A percentile compares a stretch with the other conserved stretches of the same genome.
Conservation (phyloP, 2,797 vertebrate genomes). For the Xiphophorus birchmanni region DNA sequence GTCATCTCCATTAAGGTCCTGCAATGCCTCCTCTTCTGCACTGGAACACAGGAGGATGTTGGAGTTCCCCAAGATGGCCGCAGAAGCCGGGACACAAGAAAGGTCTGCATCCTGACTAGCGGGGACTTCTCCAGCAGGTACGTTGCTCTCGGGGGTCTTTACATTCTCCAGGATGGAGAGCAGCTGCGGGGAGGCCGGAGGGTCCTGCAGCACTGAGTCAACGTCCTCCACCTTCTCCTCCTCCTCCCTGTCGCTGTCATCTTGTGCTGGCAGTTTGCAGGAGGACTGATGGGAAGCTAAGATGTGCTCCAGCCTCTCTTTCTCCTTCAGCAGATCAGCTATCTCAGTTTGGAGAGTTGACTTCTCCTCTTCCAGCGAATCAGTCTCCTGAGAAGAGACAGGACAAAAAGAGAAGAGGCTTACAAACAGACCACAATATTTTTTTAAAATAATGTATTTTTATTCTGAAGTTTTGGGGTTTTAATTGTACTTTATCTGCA, state of each 20-base stretch:
- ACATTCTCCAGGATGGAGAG: slow-evolving; percentile 65
- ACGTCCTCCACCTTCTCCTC: slow-evolving; percentile 64
- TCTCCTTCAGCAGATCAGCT: slow-evolving; percentile 92
- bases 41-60: slow-evolving; percentile 83
- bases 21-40: slow-evolving; percentile 84
- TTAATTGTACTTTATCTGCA: no score
- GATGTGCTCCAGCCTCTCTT: slow-evolving; percentile 92
- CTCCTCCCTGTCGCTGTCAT: slow-evolving; percentile 31
- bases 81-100: slow-evolving; percentile 62
- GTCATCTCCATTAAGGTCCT: slow-evolving; percentile 81
- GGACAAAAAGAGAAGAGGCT: neutral
- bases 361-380: slow-evolving; percentile 92
- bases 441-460: no score
- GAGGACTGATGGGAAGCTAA: slow-evolving; percentile 87
- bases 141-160: slow-evolving; percentile 57
- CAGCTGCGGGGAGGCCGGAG: slow-evolving; percentile 70
- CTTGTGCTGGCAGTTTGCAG: slow-evolving; percentile 83
- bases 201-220: slow-evolving; percentile 82
- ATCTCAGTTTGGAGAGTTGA: slow-evolving; percentile 90
- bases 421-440: neutral
- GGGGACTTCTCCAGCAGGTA: slow-evolving; percentile 42
- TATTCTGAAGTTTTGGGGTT: no score
- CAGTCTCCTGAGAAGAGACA: slow-evolving; percentile 86
- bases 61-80: slow-evolving; percentile 82
- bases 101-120: slow-evolving; percentile 75